These are phyloP conservation scores for Phacellophora camtschatica DNA, from an alignment of 30 jellyfish, hydroid and myxozoan genomes.

Conservation along the genomic window DNA sequence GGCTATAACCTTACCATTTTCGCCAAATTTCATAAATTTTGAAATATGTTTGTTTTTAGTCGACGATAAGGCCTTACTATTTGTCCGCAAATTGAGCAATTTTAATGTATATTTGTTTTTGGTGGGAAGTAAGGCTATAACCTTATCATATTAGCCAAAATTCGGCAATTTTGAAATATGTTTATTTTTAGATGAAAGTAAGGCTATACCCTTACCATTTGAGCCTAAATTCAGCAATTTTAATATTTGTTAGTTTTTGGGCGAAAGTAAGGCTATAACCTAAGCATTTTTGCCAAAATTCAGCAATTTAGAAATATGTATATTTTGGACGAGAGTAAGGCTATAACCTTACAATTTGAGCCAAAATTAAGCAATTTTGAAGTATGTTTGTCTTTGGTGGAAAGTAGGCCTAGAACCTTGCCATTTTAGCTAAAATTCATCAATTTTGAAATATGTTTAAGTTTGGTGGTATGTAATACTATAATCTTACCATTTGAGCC, in stretches of 20 bases:
- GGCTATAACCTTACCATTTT: neutral
- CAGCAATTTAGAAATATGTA: neutral
- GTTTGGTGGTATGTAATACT: neutral
- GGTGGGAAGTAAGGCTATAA: neutral
- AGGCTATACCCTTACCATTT: neutral
- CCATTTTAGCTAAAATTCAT: neutral
- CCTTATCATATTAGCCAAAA: neutral
- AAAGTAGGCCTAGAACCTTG: neutral
- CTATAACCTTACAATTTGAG: neutral
- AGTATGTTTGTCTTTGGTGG: neutral
- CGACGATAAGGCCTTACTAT: neutral
- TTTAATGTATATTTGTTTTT: neutral
- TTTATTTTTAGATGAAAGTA: neutral
- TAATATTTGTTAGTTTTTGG: neutral
- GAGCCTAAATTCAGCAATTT: neutral
- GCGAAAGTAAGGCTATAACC: neutral
- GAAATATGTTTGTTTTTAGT: neutral
- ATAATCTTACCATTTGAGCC: neutral
- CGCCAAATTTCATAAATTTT: neutral
- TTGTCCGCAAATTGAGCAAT: neutral
- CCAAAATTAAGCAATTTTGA: neutral
- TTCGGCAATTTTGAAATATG: neutral
- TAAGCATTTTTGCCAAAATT: neutral
- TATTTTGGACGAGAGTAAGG: neutral
- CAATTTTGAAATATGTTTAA: neutral